Evolutionary conservation across 2,113 vertebrate genomes (phyloP), one percentile per base, ranked within the genome.

Genomic region (Oreochromis tanganicae): DNA sequence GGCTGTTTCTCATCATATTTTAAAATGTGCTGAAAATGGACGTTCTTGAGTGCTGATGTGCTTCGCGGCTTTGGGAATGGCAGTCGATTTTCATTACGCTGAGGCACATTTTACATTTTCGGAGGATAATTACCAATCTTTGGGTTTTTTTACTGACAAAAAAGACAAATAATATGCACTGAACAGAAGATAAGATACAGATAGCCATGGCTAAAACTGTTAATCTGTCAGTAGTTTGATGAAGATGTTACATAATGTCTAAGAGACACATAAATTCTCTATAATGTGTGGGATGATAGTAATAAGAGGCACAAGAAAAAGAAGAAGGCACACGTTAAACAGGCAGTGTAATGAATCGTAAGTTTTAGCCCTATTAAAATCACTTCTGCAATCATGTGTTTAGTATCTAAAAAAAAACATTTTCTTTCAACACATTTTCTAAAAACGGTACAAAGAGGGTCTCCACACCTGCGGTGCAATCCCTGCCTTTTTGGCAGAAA

Each of bases 381-480:
- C 14, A 52, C 43, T 87, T 84, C 82, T 66, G 5, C 54, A 82
- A 80, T 19, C 19, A 36, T 8, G 4, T 78, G 38, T 61, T 27
- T 61, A 46, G 82, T 80, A 12, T 11, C 78, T 34, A 21, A 19
- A 66, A 75, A 82, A 87, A 2, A 63, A 11, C 32, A 63, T 63
- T 36, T 82, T 52, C 68, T 81, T 50, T 89, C 71, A 80, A 90
- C 48, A 71, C 14, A 2, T 95, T 95, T 93, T 79, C 86, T 94
- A 95, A 90, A 97, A 98, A 94, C 96, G 96, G 87, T 96, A 98
- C 92, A 97, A 96, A 91, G 97, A 97, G 89, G 99, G 98, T 95
- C 96, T 99, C 98, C 99, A 99, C 98, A 99, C 99, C 98, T 99
- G 98, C 4, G 98, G 96, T 93, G 97, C 96, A 71, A 99, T 97